phyloP scores from a whole-genome alignment of 35 echinoderm and acorn worm species.

The Holothuria glaberrima region DNA sequence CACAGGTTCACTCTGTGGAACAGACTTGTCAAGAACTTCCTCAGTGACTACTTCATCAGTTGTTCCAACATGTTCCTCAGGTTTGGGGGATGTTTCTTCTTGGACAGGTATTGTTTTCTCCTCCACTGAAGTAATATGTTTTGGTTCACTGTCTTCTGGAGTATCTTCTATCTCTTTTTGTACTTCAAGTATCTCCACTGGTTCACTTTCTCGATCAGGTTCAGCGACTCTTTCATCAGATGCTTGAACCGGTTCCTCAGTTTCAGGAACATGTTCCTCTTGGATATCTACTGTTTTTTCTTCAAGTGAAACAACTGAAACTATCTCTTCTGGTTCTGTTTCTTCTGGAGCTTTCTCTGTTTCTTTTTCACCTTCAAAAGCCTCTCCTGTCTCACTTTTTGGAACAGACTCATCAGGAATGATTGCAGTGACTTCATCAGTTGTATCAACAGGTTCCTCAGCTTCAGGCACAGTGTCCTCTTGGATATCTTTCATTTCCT shows the following conservation, averaged over 20 bases:
- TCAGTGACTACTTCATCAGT: constrained; percentile 4
- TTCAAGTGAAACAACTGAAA: too few species aligned
- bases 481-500: neutral
- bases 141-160: constrained; percentile 33
- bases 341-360: neutral
- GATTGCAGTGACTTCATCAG: too few species aligned
- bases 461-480: neutral
- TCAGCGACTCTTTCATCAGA: neutral
- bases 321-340: neutral
- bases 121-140: neutral
- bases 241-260: neutral
- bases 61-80: neutral
- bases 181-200: constrained; percentile 14
- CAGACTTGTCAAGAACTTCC: neutral
- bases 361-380: constrained; percentile 30
- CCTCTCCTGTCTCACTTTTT: constrained; percentile 1
- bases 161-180: neutral
- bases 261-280: neutral
- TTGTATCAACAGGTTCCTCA: neutral
- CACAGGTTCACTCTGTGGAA: neutral
- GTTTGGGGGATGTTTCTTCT: neutral
- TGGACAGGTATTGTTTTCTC: constrained; percentile 14
- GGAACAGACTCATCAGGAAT: neutral
- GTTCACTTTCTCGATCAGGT: constrained; percentile 17
- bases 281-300: too few species aligned